Evolutionary conservation across 2,888 invertebrate species (phyloP).

Genomic region (Oscheius sp.): DNA sequence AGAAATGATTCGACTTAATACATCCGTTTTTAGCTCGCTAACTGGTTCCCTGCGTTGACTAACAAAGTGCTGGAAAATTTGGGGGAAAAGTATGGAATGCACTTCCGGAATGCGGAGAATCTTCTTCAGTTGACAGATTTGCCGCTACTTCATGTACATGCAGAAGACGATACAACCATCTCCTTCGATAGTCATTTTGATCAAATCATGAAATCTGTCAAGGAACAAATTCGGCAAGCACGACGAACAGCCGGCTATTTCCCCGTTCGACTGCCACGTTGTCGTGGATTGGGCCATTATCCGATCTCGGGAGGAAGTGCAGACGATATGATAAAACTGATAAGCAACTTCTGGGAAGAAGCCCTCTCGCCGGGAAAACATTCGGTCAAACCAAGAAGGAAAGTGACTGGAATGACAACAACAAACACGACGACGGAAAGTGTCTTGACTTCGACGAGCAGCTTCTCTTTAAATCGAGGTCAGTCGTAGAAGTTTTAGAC

Average conservation of each 20-base stretch:
- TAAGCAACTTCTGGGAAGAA: constrained; percentile 2
- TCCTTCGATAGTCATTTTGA: neutral
- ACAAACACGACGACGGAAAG: neutral
- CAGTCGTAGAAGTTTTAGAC: no score
- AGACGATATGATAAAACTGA: neutral
- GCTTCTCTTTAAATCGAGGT: no score
- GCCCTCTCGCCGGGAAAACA: neutral
- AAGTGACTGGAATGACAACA: neutral
- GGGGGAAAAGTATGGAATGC: neutral
- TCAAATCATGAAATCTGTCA: neutral
- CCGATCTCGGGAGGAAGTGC: neutral
- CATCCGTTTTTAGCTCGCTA: neutral
- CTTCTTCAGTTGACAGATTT: neutral
- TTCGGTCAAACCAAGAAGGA: neutral
- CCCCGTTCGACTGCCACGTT: neutral
- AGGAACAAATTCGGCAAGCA: neutral
- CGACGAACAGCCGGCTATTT: neutral
- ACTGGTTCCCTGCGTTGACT: neutral
- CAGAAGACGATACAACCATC: constrained; percentile 1
- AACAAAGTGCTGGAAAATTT: neutral
- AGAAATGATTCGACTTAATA: neutral
- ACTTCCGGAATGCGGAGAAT: neutral
- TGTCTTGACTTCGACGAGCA: no score
- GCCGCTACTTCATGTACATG: constrained; percentile 1
- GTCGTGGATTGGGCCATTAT: neutral